Percentiles rank a stretch among this genome's conserved stretches.
Conservation (phyloP, 2,797 vertebrate genomes). For the Monodelphis domestica region DNA sequence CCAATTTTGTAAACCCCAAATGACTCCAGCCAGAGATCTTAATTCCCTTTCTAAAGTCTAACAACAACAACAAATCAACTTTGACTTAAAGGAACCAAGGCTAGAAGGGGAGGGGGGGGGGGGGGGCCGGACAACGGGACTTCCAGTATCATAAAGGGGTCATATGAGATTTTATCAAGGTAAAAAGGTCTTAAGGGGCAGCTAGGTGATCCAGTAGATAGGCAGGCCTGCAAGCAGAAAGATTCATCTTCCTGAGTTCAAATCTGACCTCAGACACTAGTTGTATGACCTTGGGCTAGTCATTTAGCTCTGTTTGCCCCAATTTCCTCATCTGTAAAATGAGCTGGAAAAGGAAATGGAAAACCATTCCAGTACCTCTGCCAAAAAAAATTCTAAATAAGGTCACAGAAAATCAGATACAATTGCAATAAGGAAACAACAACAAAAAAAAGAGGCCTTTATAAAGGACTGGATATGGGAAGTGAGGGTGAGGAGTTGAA, state of each 20-base stretch:
- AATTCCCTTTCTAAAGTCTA: neutral
- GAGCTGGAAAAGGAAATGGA: neutral
- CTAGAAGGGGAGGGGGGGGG: neutral
- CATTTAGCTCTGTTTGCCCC: neutral
- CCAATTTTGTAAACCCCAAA: no score
- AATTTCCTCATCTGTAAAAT: neutral
- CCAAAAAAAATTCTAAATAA: no score
- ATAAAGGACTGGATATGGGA: neutral
- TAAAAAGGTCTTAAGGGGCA: no score
- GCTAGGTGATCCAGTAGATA: no score
- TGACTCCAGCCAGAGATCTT: neutral
- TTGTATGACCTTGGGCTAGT: neutral
- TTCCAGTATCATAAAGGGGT: no score
- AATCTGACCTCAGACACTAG: neutral
- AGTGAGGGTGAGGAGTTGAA: rapidly evolving
- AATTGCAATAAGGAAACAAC: no score
- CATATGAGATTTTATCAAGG: no score
- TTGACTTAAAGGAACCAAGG: neutral
- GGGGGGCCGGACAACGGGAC: no score
- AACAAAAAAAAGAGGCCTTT: no score
- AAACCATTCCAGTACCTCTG: neutral
- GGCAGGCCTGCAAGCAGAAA: neutral
- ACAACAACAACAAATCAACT: neutral
- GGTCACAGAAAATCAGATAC: neutral
- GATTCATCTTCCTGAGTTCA: neutral